phyloP scores from a whole-genome alignment of 2,888 invertebrate genomes.

The Alcis repandata region DNA sequence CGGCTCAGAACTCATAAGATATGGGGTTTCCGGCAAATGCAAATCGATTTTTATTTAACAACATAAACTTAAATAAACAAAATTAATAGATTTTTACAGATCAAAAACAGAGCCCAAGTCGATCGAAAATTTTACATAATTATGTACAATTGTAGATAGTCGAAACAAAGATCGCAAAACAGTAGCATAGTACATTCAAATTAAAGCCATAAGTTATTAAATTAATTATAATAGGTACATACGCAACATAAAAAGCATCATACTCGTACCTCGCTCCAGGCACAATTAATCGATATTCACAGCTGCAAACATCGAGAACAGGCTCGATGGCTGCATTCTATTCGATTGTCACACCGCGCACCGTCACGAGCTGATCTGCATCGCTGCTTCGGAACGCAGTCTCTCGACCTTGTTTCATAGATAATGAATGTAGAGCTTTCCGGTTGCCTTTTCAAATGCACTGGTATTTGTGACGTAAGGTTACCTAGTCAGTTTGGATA shows the following conservation, averaged over 20 bases:
- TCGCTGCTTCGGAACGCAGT: slow-evolving; percentile 53
- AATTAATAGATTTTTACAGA: no score
- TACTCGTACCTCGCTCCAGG: not conserved
- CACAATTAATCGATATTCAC: not conserved
- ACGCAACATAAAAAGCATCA: not conserved
- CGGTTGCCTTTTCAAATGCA: slow-evolving; percentile 30
- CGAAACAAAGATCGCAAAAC: no score
- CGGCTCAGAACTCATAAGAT: no score
- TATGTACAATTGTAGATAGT: no score
- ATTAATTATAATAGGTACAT: no score
- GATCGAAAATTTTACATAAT: no score
- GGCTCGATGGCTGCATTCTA: slow-evolving; percentile 32
- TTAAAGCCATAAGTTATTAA: not conserved
- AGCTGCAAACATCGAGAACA: slow-evolving; percentile 7
- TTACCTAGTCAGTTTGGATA: not conserved
- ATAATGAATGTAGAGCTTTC: slow-evolving; percentile 40
- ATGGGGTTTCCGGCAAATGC: no score
- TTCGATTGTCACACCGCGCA: slow-evolving; percentile 43
- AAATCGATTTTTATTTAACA: no score
- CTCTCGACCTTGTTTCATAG: slow-evolving; percentile 55
- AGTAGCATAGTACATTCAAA: no score
- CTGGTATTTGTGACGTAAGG: slow-evolving; percentile 13
- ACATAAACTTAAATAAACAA: no score
- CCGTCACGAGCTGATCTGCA: slow-evolving; percentile 48
- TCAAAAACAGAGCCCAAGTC: no score